Conservation (phyloP, 1,140 invertebrate genomes). For the Eriosoma lanigerum region DNA sequence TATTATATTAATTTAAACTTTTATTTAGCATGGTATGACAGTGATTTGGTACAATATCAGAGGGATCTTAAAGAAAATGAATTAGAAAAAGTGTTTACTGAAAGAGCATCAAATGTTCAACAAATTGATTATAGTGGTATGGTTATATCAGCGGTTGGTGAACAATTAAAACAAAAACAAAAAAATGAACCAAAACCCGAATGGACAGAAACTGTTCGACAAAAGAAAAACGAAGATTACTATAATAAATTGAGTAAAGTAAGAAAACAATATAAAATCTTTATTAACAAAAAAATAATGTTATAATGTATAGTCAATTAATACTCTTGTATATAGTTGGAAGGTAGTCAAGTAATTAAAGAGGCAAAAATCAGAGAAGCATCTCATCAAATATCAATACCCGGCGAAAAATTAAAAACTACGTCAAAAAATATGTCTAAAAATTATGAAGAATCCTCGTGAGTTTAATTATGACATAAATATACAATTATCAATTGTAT, state of each 20-base stretch:
- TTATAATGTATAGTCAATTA: neutral
- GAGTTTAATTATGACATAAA: slow-evolving; percentile 60
- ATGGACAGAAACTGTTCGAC: slow-evolving; percentile 79
- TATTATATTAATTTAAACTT: slow-evolving; percentile 16
- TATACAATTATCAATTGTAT: neutral
- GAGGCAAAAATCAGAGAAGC: slow-evolving; percentile 75
- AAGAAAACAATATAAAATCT: slow-evolving; percentile 29
- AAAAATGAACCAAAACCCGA: slow-evolving; percentile 75
- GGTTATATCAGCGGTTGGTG: slow-evolving; percentile 59
- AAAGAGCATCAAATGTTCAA: slow-evolving; percentile 71
- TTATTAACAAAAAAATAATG: too few relatives aligned
- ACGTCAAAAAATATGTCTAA: slow-evolving; percentile 82
- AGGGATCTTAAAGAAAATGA: slow-evolving; percentile 80
- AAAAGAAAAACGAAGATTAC: slow-evolving; percentile 80
- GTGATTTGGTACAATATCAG: slow-evolving; percentile 80
- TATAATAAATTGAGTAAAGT: slow-evolving; percentile 77
- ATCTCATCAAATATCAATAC: slow-evolving; percentile 79
- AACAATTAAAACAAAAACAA: slow-evolving; percentile 68
- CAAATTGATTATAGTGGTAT: slow-evolving; percentile 59
- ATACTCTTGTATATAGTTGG: slow-evolving; percentile 61
- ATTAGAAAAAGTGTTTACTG: slow-evolving; percentile 83
- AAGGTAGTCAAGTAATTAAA: slow-evolving; percentile 81
- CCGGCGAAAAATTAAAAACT: slow-evolving; percentile 76
- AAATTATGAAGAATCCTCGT: slow-evolving; percentile 80
- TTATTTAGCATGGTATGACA: slow-evolving; percentile 84